These are phyloP conservation scores for Myocastor coypus DNA, from an alignment of 2,113 vertebrate species.

Conservation along the genomic window DNA sequence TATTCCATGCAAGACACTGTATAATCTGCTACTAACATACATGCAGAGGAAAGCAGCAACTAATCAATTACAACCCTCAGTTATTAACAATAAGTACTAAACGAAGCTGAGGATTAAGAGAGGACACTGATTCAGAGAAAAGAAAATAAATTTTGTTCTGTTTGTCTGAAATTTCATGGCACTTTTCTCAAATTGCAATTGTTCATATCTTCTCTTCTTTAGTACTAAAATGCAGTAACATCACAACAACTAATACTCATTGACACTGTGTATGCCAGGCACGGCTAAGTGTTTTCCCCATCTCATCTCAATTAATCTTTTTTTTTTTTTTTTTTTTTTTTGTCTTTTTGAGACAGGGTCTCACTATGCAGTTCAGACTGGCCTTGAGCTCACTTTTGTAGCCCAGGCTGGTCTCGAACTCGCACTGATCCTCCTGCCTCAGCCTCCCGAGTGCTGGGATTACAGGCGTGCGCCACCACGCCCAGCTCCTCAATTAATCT, in stretches of 20 bases:
- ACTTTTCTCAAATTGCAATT: not conserved
- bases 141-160: slow-evolving; percentile 28
- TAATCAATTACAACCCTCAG: slow-evolving; percentile 26
- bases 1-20: not conserved
- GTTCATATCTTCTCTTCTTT: not conserved
- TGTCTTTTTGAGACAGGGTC: too few species aligned
- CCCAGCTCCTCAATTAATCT: slow-evolving; percentile 19
- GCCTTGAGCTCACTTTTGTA: too few species aligned
- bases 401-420: too few species aligned
- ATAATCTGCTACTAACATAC: not conserved
- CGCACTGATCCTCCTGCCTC: too few species aligned
- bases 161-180: not conserved
- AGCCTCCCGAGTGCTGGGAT: too few species aligned
- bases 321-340: too few species aligned
- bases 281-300: not conserved
- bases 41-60: not conserved
- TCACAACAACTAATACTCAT: not conserved
- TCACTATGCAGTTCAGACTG: too few species aligned
- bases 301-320: not conserved
- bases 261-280: not conserved
- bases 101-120: not conserved
- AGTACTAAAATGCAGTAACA: not conserved
- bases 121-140: not conserved
- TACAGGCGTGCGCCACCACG: too few species aligned
- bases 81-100: slow-evolving; percentile 23